Percentiles rank a stretch among this genome's conserved stretches.
Evolutionary conservation across 92 coral and sea anemone genomes (phyloP).

Genomic region (Galaxea fascicularis): DNA sequence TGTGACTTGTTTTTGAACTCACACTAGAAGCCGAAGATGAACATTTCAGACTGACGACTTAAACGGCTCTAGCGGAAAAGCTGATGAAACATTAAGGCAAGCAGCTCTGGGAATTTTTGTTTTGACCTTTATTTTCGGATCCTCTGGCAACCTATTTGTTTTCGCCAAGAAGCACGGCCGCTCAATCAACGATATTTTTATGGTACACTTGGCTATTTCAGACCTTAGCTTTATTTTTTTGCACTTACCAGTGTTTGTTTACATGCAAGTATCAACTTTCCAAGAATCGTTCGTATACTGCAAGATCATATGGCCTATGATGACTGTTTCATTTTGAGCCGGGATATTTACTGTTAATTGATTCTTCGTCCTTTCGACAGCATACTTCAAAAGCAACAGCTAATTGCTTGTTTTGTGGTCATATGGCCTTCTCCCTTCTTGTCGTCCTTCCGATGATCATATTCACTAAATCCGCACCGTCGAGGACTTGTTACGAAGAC

Average conservation of each 20-base stretch:
- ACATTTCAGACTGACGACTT: background rate
- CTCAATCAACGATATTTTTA: conserved; percentile 52
- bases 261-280: conserved; percentile 24
- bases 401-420: conserved; percentile 23
- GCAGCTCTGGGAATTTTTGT: conserved; percentile 33
- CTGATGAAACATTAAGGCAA: conserved; percentile 6
- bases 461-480: conserved; percentile 32
- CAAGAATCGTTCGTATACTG: conserved; percentile 57
- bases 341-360: conserved; percentile 73
- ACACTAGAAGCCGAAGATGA: background rate
- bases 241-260: conserved; percentile 52
- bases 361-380: conserved; percentile 65
- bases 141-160: conserved; percentile 52
- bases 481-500: conserved; percentile 38
- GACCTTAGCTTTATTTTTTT: conserved; percentile 49
- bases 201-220: conserved; percentile 52
- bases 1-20: background rate
- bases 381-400: conserved; percentile 19
- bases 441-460: conserved; percentile 61
- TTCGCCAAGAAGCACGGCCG: conserved; percentile 33
- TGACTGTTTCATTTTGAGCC: conserved; percentile 54
- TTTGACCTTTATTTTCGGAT: conserved; percentile 53
- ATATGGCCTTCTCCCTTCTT: conserved; percentile 65
- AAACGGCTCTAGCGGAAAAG: background rate
- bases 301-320: conserved; percentile 66